Evolutionary conservation across 2,113 vertebrate genomes (phyloP).

Genomic region (Menura novaehollandiae): DNA sequence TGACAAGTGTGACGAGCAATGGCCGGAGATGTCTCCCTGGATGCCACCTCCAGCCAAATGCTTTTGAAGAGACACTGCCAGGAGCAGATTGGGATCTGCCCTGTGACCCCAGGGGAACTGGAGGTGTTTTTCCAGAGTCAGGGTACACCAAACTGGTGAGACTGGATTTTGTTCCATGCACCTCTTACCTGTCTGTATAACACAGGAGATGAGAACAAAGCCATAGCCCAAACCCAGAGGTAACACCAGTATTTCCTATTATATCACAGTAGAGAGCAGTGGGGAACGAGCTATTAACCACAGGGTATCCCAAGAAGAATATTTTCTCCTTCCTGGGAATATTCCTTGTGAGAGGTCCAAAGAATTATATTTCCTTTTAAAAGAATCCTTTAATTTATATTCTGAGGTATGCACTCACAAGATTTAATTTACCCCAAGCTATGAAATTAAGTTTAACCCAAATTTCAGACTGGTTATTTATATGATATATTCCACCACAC

Average conservation of each 20-base stretch:
- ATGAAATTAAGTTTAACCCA: background rate
- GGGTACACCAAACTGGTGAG: background rate
- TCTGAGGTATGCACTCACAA: background rate
- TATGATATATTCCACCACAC: background rate
- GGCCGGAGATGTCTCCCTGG: background rate
- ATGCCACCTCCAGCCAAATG: background rate
- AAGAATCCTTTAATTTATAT: background rate
- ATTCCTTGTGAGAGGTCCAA: background rate
- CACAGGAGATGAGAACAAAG: background rate
- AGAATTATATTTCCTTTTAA: background rate
- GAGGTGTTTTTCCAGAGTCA: background rate
- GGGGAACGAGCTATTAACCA: background rate
- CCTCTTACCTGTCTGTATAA: background rate
- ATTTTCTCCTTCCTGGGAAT: background rate
- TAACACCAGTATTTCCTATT: background rate
- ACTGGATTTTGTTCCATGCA: background rate
- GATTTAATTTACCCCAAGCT: background rate
- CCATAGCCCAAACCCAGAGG: background rate
- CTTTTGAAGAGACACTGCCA: background rate
- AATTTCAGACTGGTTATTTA: background rate
- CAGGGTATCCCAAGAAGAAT: background rate
- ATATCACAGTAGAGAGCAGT: background rate
- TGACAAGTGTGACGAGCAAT: background rate
- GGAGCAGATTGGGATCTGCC: background rate
- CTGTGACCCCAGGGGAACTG: background rate